phyloP scores from a whole-genome alignment of 2,888 invertebrate species.

The Catonia carolina region DNA sequence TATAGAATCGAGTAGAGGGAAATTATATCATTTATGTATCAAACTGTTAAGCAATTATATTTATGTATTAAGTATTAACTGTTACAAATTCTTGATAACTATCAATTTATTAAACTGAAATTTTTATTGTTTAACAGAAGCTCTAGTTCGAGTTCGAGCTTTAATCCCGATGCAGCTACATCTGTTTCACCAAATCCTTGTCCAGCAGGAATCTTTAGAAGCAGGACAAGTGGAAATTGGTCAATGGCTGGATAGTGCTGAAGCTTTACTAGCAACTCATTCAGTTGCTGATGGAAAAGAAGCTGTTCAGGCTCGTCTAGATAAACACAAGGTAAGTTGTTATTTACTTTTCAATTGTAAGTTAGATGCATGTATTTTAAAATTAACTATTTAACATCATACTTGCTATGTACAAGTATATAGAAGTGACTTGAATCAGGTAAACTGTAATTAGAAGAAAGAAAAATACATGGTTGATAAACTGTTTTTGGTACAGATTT shows the following conservation, averaged over 20 bases:
- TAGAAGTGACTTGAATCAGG: neutral
- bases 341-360: no score
- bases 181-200: conserved; percentile 70
- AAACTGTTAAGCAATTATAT: no score
- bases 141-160: conserved; percentile 75
- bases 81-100: no score
- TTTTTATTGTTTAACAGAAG: conserved; percentile 56
- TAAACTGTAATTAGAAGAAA: no score
- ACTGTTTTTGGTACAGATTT: no score
- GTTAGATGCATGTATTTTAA: no score
- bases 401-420: neutral
- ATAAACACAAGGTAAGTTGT: conserved; percentile 59
- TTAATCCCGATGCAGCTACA: conserved; percentile 76
- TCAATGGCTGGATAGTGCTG: conserved; percentile 80
- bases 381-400: neutral
- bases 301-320: conserved; percentile 65
- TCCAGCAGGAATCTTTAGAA: conserved; percentile 86
- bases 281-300: conserved; percentile 60
- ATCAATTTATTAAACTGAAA: no score
- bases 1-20: no score
- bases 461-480: no score
- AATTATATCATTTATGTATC: no score
- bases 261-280: conserved; percentile 58
- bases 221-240: conserved; percentile 79
- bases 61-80: neutral